phyloP scores from a whole-genome alignment of 2,888 invertebrate species.

The Temnothorax unifasciatus region DNA sequence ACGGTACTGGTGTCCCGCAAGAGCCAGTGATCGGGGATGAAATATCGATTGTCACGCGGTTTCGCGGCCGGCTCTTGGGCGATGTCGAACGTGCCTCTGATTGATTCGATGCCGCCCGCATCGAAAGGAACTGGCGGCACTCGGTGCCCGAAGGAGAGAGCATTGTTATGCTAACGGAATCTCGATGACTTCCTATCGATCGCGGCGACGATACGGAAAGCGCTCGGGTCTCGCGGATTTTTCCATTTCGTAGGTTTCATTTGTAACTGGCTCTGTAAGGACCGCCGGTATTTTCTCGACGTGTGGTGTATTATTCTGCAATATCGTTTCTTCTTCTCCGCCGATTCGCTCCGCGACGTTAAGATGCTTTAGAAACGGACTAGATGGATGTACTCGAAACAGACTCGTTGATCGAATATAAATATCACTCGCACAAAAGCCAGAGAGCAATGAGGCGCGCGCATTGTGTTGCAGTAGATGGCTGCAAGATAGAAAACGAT shows the following conservation, averaged over 20 bases:
- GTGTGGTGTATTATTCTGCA: slow-evolving; percentile 53
- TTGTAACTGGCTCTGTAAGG: slow-evolving; percentile 58
- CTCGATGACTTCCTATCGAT: slow-evolving; percentile 75
- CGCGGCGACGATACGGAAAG: slow-evolving; percentile 68
- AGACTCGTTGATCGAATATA: slow-evolving; percentile 56
- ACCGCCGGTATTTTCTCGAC: slow-evolving; percentile 44
- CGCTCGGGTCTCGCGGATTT: slow-evolving; percentile 67
- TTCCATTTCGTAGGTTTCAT: slow-evolving; percentile 66
- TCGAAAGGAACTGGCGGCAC: slow-evolving; percentile 55
- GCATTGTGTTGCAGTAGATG: slow-evolving; percentile 22
- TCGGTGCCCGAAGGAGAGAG: slow-evolving; percentile 47
- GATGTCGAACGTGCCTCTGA: slow-evolving; percentile 67
- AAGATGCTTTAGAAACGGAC: slow-evolving; percentile 51
- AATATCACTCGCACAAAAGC: slow-evolving; percentile 53
- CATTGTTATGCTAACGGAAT: slow-evolving; percentile 77
- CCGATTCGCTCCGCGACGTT: slow-evolving; percentile 36
- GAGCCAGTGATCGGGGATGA: slow-evolving; percentile 60
- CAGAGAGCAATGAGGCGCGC: slow-evolving; percentile 14
- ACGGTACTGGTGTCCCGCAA: slow-evolving; percentile 32
- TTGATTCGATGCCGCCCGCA: slow-evolving; percentile 68
- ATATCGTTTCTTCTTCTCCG: slow-evolving; percentile 27
- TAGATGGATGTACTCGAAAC: slow-evolving; percentile 51
- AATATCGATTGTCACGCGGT: slow-evolving; percentile 75
- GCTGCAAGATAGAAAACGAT: slow-evolving; percentile 26
- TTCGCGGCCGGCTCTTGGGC: slow-evolving; percentile 65